These are phyloP conservation scores for Musca vetustissima DNA, from an alignment of 1,140 invertebrate genomes.

Conservation along the genomic window DNA sequence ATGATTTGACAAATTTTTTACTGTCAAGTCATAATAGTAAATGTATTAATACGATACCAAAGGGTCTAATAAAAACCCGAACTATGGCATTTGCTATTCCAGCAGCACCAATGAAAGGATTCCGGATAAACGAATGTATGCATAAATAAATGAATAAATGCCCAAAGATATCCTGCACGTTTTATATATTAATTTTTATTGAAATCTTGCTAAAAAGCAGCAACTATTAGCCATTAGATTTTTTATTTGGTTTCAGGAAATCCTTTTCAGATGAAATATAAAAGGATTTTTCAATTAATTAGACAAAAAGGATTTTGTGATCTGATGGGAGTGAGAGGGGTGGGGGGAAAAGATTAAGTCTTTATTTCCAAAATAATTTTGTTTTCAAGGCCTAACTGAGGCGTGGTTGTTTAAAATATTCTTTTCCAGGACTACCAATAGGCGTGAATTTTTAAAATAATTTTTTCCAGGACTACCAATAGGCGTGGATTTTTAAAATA, in stretches of 20 bases:
- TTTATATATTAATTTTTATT: slow-evolving; percentile 22
- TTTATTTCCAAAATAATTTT: no score
- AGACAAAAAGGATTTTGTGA: no score
- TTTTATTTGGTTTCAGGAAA: not conserved
- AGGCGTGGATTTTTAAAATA: no score
- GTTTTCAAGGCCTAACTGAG: no score
- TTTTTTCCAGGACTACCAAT: no score
- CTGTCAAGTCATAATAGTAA: slow-evolving; percentile 24
- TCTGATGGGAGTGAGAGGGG: no score
- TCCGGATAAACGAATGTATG: not conserved
- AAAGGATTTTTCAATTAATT: slow-evolving; percentile 2
- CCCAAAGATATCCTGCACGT: not conserved
- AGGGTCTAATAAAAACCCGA: slow-evolving; percentile 11
- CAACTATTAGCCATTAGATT: not conserved
- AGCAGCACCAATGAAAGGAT: no score
- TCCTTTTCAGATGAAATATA: not conserved
- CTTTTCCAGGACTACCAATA: no score
- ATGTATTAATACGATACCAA: slow-evolving; percentile 11
- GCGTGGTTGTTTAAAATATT: no score
- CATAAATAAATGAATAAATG: not conserved
- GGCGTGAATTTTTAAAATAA: no score
- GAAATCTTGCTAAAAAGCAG: not conserved
- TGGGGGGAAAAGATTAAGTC: no score
- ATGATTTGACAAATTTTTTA: slow-evolving; percentile 22
- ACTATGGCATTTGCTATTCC: no score